These are phyloP conservation scores for Scomber scombrus DNA, from an alignment of 2,113 vertebrate genomes.

Conservation along the genomic window DNA sequence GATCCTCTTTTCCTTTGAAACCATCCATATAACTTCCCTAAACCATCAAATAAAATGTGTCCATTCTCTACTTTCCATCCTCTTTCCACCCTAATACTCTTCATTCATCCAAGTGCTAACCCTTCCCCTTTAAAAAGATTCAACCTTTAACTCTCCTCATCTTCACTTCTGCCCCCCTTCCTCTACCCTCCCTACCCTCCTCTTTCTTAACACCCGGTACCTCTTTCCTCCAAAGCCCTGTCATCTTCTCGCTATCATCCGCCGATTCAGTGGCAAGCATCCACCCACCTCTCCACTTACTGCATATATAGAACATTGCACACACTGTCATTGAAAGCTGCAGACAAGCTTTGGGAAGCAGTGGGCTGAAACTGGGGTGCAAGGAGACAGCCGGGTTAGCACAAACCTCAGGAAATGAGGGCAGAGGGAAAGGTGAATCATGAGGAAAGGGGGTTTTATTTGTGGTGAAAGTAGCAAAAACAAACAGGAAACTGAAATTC, in stretches of 20 bases:
- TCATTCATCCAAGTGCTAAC: constrained; percentile 40
- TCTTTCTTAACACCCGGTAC: constrained; percentile 49
- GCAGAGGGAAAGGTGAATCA: constrained; percentile 46
- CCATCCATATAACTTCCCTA: constrained; percentile 40
- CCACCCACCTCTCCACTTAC: constrained; percentile 80
- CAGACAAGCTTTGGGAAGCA: constrained; percentile 58
- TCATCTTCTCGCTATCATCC: constrained; percentile 72
- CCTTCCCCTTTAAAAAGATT: constrained; percentile 35
- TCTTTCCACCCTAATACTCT: constrained; percentile 60
- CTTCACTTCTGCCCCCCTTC: constrained; percentile 12
- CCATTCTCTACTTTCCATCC: constrained; percentile 58
- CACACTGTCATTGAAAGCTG: constrained; percentile 67
- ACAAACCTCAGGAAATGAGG: constrained; percentile 51
- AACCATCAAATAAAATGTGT: constrained; percentile 60
- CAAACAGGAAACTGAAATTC: not conserved
- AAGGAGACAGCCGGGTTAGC: constrained; percentile 30
- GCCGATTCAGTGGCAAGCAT: constrained; percentile 67
- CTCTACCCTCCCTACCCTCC: constrained; percentile 1
- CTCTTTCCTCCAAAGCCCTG: constrained; percentile 68
- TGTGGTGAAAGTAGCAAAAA: not conserved
- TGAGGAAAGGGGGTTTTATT: constrained; percentile 5
- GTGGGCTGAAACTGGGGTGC: constrained; percentile 59
- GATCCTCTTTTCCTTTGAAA: constrained; percentile 61
- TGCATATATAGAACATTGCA: constrained; percentile 71
- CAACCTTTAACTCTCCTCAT: constrained; percentile 36